Percentiles rank a stretch among this genome's conserved stretches.
Conservation (phyloP, 2,888 invertebrate species). For the Melanostoma mellinum region DNA sequence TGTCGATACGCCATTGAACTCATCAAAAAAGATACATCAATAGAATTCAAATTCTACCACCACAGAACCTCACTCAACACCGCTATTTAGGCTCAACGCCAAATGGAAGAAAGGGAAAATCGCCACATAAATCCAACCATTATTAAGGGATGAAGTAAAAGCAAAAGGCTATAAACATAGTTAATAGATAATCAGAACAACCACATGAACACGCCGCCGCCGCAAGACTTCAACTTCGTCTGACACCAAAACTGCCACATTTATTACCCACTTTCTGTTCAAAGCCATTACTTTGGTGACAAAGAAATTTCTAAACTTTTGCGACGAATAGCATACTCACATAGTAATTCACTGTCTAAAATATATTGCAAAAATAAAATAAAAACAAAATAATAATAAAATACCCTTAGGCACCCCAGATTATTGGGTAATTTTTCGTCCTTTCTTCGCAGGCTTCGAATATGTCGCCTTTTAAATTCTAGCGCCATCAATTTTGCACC, state of each 20-base stretch:
- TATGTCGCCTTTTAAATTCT: conserved; percentile 39
- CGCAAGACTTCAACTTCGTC: conserved; percentile 7
- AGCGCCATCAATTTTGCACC: conserved; percentile 30
- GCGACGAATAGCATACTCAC: conserved; percentile 25
- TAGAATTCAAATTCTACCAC: too few species aligned
- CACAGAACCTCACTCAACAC: too few species aligned
- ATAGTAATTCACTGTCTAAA: conserved; percentile 32
- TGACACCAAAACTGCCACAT: conserved; percentile 16
- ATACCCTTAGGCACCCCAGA: neutral
- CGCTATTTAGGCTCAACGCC: too few species aligned
- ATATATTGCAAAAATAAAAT: conserved; percentile 14
- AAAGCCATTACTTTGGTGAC: conserved; percentile 27
- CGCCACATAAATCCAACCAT: too few species aligned
- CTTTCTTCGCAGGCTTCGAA: neutral
- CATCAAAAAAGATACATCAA: too few species aligned
- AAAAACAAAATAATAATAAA: conserved; percentile 9
- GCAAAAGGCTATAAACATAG: conserved; percentile 14
- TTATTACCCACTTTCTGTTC: conserved; percentile 22
- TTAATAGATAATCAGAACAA: conserved; percentile 6
- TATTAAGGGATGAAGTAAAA: too few species aligned
- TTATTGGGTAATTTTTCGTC: conserved; percentile 17
- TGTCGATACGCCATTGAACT: too few species aligned
- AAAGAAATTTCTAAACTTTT: conserved; percentile 43
- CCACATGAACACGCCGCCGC: neutral
- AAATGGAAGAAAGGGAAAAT: too few species aligned